Conservation (phyloP, 30 jellyfish, hydroid and myxozoan species). For the Sanderia malayensis region DNA sequence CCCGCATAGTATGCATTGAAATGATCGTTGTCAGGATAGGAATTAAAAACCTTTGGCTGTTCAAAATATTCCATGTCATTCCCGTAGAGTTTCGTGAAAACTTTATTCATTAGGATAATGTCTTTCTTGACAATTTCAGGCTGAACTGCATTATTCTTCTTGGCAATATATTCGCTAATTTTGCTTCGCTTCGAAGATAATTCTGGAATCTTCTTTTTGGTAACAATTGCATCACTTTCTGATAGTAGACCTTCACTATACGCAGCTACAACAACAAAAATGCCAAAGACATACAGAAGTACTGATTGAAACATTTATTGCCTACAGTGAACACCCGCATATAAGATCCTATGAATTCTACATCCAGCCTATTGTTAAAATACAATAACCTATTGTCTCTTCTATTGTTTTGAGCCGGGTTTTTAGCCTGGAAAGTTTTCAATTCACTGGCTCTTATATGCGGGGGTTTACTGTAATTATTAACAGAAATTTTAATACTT, state of each 20-base stretch:
- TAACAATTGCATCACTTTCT: neutral
- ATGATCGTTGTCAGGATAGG: constrained; percentile 32
- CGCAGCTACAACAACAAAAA: neutral
- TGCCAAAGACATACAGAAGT: too few species aligned
- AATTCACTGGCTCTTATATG: too few species aligned
- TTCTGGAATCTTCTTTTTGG: neutral
- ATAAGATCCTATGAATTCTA: too few species aligned
- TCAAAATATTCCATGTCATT: neutral
- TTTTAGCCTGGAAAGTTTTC: too few species aligned
- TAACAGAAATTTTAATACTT: too few species aligned
- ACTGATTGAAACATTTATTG: too few species aligned
- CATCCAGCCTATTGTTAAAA: too few species aligned
- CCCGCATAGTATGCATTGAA: constrained; percentile 41
- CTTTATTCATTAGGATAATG: constrained; percentile 41
- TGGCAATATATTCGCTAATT: neutral
- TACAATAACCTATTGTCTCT: too few species aligned
- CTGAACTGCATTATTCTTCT: neutral
- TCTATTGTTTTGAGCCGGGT: too few species aligned
- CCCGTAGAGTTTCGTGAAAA: constrained; percentile 47
- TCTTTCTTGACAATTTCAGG: constrained; percentile 45
- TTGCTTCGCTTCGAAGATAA: neutral
- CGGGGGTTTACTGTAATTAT: too few species aligned
- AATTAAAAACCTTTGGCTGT: constrained; percentile 12
- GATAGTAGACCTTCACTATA: neutral
- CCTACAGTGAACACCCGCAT: too few species aligned